Percentiles rank a stretch among this genome's conserved stretches.
phyloP scores from a whole-genome alignment of 2,888 invertebrate genomes.

The Pollenia angustigena region DNA sequence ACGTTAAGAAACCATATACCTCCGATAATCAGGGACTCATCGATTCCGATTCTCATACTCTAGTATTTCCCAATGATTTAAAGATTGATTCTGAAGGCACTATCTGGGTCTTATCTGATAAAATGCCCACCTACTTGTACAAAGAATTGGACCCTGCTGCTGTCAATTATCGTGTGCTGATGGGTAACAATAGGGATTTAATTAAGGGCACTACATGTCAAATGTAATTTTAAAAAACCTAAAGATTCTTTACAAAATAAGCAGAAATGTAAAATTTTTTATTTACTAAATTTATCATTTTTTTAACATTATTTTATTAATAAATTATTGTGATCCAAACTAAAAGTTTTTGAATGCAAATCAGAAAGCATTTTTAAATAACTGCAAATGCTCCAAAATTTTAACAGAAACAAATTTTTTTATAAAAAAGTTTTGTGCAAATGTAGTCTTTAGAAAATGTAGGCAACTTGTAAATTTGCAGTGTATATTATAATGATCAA shows the following conservation, averaged over 20 bases:
- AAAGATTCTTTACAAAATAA: slow-evolving; percentile 21
- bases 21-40: slow-evolving; percentile 88
- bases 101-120: slow-evolving; percentile 91
- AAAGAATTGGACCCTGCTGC: slow-evolving; percentile 87
- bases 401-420: no score
- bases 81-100: slow-evolving; percentile 88
- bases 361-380: no score
- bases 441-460: no score
- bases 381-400: no score
- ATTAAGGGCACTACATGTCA: slow-evolving; percentile 83
- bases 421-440: no score
- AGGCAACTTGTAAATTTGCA: no score
- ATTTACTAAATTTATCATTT: no score
- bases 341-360: no score
- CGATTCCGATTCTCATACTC: slow-evolving; percentile 87
- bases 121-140: slow-evolving; percentile 90
- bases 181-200: slow-evolving; percentile 81
- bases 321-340: no score
- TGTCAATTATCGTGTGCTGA: slow-evolving; percentile 87
- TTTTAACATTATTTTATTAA: no score
- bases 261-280: no score
- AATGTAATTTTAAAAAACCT: slow-evolving; percentile 68
- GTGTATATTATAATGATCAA: no score
- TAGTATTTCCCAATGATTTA: slow-evolving; percentile 92
- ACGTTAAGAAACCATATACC: slow-evolving; percentile 87